A percentile compares a stretch with the other conserved stretches of the same genome.
Evolutionary conservation across 2,113 vertebrate species (phyloP).

Genomic region (human): DNA sequence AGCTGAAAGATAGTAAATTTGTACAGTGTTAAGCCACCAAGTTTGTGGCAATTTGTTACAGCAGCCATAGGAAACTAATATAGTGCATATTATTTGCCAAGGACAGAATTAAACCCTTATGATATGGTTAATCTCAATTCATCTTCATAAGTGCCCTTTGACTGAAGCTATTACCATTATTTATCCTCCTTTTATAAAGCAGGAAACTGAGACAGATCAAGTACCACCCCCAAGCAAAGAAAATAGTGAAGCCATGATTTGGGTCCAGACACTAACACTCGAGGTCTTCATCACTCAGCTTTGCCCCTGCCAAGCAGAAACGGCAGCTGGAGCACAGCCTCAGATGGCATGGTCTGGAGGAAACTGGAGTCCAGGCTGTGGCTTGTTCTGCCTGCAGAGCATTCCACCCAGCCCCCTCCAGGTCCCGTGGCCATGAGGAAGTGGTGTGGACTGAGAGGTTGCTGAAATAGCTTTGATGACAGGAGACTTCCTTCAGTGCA

Average conservation of each 20-base stretch:
- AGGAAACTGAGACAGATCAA: neutral
- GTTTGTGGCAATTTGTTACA: neutral
- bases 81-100: neutral
- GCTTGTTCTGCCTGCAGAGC: neutral
- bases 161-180: neutral
- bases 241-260: neutral
- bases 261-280: neutral
- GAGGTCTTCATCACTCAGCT: neutral
- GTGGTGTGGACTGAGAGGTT: neutral
- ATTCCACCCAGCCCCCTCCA: neutral
- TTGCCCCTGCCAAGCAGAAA: neutral
- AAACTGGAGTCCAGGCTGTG: fast-evolving
- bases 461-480: neutral
- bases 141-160: neutral
- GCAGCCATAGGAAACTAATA: neutral
- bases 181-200: neutral
- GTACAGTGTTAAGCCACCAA: neutral
- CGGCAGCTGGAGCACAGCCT: neutral
- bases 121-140: neutral
- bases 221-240: neutral
- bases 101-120: neutral
- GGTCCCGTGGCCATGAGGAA: fast-evolving
- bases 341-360: too few relatives aligned
- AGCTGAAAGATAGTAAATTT: neutral
- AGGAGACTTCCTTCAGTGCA: neutral